These are phyloP conservation scores for Micrastur ruficollis DNA, from an alignment of 2,797 vertebrate genomes.

Conservation along the genomic window DNA sequence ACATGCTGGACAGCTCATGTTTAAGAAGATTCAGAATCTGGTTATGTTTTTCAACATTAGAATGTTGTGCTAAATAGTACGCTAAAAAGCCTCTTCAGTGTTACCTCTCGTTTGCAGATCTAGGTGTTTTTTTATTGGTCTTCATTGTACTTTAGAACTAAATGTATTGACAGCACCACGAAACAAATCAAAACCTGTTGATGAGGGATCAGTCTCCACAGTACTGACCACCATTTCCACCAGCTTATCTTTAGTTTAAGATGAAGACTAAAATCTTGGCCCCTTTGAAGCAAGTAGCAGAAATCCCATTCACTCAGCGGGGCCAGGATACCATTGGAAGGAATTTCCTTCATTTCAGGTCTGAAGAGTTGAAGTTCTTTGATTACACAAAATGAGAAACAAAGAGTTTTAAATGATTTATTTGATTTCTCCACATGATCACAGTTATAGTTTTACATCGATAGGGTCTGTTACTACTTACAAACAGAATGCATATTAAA, in stretches of 20 bases:
- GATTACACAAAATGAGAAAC: slow-evolving; percentile 58
- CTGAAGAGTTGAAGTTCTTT: background rate
- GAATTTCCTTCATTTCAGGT: background rate
- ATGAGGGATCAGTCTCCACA: background rate
- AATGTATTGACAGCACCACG: background rate
- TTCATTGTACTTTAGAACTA: background rate
- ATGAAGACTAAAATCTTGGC: background rate
- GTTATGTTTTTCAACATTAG: background rate
- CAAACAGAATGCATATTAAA: slow-evolving; percentile 90
- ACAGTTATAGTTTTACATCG: slow-evolving; percentile 93
- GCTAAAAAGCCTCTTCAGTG: background rate
- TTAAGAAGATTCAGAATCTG: background rate
- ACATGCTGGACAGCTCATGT: background rate
- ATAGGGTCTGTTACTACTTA: slow-evolving; percentile 86
- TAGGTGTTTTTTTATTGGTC: background rate
- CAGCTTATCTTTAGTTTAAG: background rate
- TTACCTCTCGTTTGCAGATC: background rate
- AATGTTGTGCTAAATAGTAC: background rate
- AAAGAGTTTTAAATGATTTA: slow-evolving; percentile 86
- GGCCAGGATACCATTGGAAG: background rate
- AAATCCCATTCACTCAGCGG: background rate
- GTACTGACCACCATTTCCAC: background rate
- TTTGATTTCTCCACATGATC: slow-evolving; percentile 89
- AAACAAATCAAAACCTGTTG: background rate
- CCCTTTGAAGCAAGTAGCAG: background rate